phyloP scores from a whole-genome alignment of 2,113 vertebrate genomes.

The Sorex fumeus region DNA sequence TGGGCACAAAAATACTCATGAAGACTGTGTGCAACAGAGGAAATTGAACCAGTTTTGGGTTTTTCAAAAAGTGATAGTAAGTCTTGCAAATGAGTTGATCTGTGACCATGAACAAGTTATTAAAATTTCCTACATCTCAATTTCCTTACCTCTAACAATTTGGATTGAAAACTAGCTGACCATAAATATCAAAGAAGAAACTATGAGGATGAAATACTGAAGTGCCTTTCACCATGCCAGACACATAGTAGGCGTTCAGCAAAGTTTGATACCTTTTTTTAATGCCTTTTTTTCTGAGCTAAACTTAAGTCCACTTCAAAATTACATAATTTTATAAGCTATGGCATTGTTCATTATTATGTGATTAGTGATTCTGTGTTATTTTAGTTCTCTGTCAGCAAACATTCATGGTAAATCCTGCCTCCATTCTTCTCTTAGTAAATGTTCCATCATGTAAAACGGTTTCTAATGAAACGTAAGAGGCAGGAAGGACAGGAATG shows the following conservation, averaged over 20 bases:
- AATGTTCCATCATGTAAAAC: background rate
- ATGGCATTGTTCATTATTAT: background rate
- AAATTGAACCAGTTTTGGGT: background rate
- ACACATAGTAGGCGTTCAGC: background rate
- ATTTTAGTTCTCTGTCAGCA: background rate
- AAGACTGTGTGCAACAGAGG: background rate
- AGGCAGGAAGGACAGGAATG: constrained; percentile 72
- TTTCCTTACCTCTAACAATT: background rate
- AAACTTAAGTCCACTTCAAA: background rate
- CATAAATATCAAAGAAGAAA: no score
- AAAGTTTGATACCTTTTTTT: background rate
- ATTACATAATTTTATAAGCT: background rate
- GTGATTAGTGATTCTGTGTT: background rate
- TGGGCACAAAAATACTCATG: background rate
- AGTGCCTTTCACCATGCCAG: background rate
- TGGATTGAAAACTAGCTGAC: background rate
- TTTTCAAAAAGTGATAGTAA: background rate
- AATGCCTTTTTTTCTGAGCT: background rate
- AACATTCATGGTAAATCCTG: background rate
- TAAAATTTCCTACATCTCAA: constrained; percentile 1
- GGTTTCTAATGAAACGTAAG: constrained; percentile 28
- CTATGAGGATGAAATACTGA: background rate
- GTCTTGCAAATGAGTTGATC: background rate
- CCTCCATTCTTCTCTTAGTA: background rate
- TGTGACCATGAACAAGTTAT: background rate